Evolutionary conservation across 2,797 vertebrate genomes (phyloP).

Genomic region (Otolemur crassicaudatus): DNA sequence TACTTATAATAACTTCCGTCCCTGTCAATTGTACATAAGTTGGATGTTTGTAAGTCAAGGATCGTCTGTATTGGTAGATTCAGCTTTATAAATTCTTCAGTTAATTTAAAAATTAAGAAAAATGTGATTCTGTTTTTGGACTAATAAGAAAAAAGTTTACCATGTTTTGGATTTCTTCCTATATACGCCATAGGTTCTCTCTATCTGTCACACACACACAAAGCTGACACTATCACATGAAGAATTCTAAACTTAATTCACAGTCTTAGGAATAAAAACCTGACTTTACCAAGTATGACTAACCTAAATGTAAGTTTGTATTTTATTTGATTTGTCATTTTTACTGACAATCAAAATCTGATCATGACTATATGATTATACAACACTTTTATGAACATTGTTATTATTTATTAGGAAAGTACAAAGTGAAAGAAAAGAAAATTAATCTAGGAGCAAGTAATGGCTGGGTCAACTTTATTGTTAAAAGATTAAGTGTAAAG

Average conservation of each 20-base stretch:
- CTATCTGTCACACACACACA: neutral
- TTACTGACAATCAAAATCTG: constrained; percentile 39
- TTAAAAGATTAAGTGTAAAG: neutral
- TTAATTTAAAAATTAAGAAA: constrained; percentile 41
- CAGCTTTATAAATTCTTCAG: neutral
- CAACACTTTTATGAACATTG: neutral
- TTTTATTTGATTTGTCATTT: constrained; percentile 18
- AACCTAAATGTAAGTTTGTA: neutral
- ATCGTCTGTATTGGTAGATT: neutral
- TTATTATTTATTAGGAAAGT: neutral
- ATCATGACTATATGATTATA: neutral
- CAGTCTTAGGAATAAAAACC: neutral
- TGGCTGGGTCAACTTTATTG: neutral
- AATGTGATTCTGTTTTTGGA: neutral
- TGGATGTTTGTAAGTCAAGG: too few relatives aligned
- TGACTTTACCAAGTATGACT: neutral
- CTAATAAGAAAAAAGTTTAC: constrained; percentile 38
- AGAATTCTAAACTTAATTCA: constrained; percentile 45
- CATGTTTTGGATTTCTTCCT: neutral
- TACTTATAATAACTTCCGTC: too few relatives aligned
- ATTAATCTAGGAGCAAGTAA: neutral
- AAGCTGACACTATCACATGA: neutral
- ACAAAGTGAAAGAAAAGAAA: neutral
- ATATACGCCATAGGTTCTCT: neutral
- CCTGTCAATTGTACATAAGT: too few relatives aligned